Percentiles rank a stretch among this genome's conserved stretches.
phyloP scores from a whole-genome alignment of 2,888 invertebrate species.

The Barypeithes pellucidus region DNA sequence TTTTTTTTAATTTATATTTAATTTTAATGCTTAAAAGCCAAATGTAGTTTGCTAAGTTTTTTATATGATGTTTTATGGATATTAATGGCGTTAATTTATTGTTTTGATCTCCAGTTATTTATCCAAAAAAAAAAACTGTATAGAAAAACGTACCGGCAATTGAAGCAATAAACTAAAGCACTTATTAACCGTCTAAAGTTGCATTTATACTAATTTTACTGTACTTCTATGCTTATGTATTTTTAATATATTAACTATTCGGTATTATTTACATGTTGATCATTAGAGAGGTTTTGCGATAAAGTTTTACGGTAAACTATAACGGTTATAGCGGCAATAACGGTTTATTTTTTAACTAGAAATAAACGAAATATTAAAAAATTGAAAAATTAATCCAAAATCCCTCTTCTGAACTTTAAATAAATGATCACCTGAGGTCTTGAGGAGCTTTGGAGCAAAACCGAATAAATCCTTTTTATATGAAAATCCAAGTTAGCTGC shows the following conservation, averaged over 20 bases:
- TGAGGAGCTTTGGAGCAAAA: too few species aligned
- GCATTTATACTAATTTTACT: conserved; percentile 18
- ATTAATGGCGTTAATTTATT: not conserved
- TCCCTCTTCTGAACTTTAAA: too few species aligned
- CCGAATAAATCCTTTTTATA: too few species aligned
- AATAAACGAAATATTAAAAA: too few species aligned
- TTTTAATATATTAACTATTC: not conserved
- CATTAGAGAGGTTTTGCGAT: too few species aligned
- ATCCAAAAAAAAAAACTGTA: not conserved
- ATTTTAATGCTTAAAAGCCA: conserved; percentile 37
- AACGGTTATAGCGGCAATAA: too few species aligned
- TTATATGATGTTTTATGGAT: not conserved
- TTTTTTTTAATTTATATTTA: conserved; percentile 30
- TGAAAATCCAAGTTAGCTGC: too few species aligned
- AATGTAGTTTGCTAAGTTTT: conserved; percentile 35
- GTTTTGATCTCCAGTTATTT: not conserved
- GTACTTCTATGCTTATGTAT: not conserved
- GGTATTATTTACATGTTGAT: not conserved
- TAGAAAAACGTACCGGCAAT: not conserved
- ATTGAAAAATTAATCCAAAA: too few species aligned
- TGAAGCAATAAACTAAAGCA: not conserved
- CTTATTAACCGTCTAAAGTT: not conserved
- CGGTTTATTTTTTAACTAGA: too few species aligned
- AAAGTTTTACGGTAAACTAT: too few species aligned
- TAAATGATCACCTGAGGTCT: too few species aligned